phyloP scores from a whole-genome alignment of 1,140 invertebrate species.

The Venustaconcha ellipsiformis region DNA sequence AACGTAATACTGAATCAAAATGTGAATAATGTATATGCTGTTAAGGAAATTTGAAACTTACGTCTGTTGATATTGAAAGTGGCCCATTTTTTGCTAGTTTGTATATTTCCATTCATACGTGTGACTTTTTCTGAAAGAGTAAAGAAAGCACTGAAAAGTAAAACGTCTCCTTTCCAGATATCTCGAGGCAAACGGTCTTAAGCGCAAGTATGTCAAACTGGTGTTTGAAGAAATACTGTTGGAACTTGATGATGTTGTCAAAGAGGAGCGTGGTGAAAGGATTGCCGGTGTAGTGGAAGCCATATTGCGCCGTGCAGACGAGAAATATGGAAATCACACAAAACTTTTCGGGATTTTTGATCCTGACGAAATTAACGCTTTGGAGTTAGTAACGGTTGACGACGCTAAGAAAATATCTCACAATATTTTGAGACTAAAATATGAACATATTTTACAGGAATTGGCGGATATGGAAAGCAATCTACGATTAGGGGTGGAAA shows the following conservation, averaged over 20 bases:
- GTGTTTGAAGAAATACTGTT: conserved; percentile 20
- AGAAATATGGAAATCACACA: conserved; percentile 17
- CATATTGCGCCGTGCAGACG: conserved; percentile 12
- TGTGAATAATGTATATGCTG: too few relatives aligned
- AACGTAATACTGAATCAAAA: too few relatives aligned
- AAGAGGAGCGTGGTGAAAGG: conserved; percentile 15
- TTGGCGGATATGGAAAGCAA: conserved; percentile 10
- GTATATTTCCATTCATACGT: too few relatives aligned
- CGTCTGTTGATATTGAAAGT: too few relatives aligned
- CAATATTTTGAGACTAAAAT: conserved; percentile 15
- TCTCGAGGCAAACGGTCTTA: conserved; percentile 15
- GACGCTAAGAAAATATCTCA: conserved; percentile 20
- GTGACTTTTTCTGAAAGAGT: too few relatives aligned
- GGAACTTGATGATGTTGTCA: conserved; percentile 23
- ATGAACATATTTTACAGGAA: conserved; percentile 15
- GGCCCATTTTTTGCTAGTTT: too few relatives aligned
- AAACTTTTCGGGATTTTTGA: conserved; percentile 24
- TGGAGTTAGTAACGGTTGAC: conserved; percentile 15
- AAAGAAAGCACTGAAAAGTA: too few relatives aligned
- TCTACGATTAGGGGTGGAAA: conserved; percentile 17
- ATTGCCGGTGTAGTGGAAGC: conserved; percentile 1
- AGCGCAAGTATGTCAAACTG: background rate
- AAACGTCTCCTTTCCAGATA: conserved; percentile 5
- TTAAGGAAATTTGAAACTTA: too few relatives aligned
- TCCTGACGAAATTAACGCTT: conserved; percentile 21